Evolutionary conservation across 2,113 vertebrate genomes (phyloP).

Genomic region (Nerophis lumbriciformis): DNA sequence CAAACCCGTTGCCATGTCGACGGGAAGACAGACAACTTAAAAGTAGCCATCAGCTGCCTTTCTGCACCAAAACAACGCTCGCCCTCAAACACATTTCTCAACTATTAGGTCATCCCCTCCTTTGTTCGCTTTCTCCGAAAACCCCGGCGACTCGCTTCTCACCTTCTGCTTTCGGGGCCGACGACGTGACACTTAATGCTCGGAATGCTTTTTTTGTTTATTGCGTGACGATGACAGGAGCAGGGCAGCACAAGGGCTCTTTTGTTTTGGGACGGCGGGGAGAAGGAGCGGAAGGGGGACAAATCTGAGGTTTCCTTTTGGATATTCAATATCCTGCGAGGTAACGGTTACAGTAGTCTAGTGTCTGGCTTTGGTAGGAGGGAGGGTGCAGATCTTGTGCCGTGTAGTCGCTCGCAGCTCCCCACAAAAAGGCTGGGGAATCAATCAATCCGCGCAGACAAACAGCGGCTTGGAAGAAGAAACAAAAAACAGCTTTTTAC

Average conservation of each 20-base stretch:
- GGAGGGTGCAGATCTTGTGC: constrained; percentile 23
- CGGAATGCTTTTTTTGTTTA: constrained; percentile 29
- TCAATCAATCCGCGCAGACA: constrained; percentile 58
- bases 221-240: constrained; percentile 37
- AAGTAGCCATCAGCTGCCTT: constrained; percentile 72
- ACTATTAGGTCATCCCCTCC: constrained; percentile 84
- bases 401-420: constrained; percentile 50
- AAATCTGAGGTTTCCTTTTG: constrained; percentile 70
- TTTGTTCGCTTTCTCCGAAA: constrained; percentile 81
- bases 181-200: constrained; percentile 45
- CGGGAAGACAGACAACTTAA: constrained; percentile 62
- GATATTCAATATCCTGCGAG: constrained; percentile 71
- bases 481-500: constrained; percentile 35
- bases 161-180: constrained; percentile 58
- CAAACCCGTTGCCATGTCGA: constrained; percentile 34
- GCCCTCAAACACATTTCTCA: constrained; percentile 83
- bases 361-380: constrained; percentile 48
- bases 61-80: constrained; percentile 82
- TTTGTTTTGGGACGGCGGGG: constrained; percentile 60
- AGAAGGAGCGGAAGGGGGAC: constrained; percentile 19
- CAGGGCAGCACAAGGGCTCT: constrained; percentile 57
- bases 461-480: constrained; percentile 26
- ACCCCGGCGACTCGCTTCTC: constrained; percentile 78
- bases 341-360: constrained; percentile 63
- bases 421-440: constrained; percentile 59